Percentiles rank a stretch among this genome's conserved stretches.
These are phyloP conservation scores for Sebastes schlegelii DNA, from an alignment of 2,113 vertebrate genomes.

Conservation along the genomic window DNA sequence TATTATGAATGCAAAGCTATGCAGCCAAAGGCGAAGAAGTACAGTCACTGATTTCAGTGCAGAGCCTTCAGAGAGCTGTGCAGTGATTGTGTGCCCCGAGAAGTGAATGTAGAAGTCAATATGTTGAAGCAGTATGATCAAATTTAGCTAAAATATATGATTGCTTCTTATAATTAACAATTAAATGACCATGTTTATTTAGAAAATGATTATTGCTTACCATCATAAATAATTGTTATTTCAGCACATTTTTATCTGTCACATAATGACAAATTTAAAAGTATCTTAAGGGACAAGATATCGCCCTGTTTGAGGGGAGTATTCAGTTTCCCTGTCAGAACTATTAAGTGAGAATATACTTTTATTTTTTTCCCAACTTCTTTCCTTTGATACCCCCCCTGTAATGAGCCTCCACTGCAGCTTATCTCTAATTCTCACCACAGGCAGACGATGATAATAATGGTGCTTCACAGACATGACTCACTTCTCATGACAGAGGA, in stretches of 20 bases:
- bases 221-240: background rate
- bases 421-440: slow-evolving; percentile 56
- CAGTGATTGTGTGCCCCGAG: too few species aligned
- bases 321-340: slow-evolving; percentile 16
- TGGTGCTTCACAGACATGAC: slow-evolving; percentile 71
- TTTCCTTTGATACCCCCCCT: slow-evolving; percentile 21
- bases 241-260: background rate
- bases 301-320: background rate
- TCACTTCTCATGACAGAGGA: slow-evolving; percentile 62
- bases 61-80: too few species aligned
- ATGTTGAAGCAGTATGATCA: background rate
- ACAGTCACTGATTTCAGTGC: background rate
- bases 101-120: background rate
- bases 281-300: background rate
- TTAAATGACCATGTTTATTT: background rate
- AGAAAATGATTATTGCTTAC: background rate
- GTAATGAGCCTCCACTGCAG: slow-evolving; percentile 52
- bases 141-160: background rate
- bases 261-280: background rate
- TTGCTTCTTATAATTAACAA: background rate
- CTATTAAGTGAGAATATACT: background rate
- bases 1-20: slow-evolving; percentile 3
- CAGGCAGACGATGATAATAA: slow-evolving; percentile 63
- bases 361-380: background rate
- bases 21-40: background rate